Evolutionary conservation across 2,797 vertebrate species (phyloP).

Genomic region (Neoniphon sammara): DNA sequence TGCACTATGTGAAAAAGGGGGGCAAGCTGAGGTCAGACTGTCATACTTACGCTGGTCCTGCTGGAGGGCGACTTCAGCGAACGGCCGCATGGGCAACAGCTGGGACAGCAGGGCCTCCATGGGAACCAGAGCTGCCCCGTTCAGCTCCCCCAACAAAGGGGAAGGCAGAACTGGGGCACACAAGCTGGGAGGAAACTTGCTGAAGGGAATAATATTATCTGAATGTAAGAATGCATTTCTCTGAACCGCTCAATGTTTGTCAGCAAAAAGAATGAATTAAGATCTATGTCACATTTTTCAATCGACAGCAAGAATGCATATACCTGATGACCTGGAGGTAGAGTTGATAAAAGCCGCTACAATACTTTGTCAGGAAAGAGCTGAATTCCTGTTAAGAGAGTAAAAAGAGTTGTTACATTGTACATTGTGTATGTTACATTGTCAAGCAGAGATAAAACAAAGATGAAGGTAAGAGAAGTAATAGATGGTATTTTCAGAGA

Average conservation of each 20-base stretch:
- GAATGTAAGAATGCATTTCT: not conserved
- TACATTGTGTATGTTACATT: not conserved
- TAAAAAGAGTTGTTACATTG: slow-evolving; percentile 4
- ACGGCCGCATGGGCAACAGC: slow-evolving; percentile 85
- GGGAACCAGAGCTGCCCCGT: slow-evolving; percentile 83
- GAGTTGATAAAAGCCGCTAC: slow-evolving; percentile 84
- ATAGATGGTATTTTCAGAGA: not conserved
- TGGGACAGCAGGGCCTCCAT: slow-evolving; percentile 88
- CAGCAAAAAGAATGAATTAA: not conserved
- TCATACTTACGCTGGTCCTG: slow-evolving; percentile 80
- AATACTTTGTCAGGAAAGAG: slow-evolving; percentile 85
- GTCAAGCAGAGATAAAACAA: not conserved
- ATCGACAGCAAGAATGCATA: slow-evolving; percentile 12
- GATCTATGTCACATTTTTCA: not conserved
- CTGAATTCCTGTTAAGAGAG: slow-evolving; percentile 88
- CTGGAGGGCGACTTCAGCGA: slow-evolving; percentile 86
- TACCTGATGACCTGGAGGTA: slow-evolving; percentile 93
- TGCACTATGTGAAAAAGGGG: not conserved
- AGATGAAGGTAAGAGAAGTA: no score
- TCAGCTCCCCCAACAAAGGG: slow-evolving; percentile 86
- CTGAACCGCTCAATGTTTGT: not conserved
- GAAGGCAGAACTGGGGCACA: slow-evolving; percentile 78
- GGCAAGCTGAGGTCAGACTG: not conserved
- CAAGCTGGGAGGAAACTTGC: slow-evolving; percentile 90
- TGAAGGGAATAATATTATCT: slow-evolving; percentile 66